Conservation (phyloP, 2,888 invertebrate species). For the Conistra vaccinii region DNA sequence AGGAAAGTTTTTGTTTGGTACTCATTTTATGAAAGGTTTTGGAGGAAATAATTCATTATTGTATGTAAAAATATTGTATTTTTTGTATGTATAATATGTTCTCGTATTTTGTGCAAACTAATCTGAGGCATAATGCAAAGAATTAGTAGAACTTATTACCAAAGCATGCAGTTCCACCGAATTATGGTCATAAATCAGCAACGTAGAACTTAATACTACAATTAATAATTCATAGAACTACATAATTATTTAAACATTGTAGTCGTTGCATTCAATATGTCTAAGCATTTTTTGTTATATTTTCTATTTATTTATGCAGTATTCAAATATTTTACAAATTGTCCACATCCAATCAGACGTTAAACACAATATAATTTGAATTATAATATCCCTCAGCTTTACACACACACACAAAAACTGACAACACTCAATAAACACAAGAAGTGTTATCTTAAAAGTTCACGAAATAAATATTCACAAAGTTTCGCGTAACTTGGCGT, state of each 20-base stretch:
- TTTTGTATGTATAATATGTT: not conserved
- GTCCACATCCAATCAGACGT: not conserved
- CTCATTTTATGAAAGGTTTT: constrained; percentile 22
- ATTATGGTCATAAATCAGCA: not conserved
- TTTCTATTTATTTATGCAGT: too few species aligned
- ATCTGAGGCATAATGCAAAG: not conserved
- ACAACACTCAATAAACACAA: constrained; percentile 52
- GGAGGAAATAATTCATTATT: not conserved
- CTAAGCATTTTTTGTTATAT: too few species aligned
- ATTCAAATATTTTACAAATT: not conserved
- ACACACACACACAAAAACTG: not conserved
- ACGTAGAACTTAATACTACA: too few species aligned
- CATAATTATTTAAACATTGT: not conserved
- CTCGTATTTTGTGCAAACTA: not conserved
- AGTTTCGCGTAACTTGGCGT: constrained; percentile 59
- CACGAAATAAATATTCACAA: constrained; percentile 66
- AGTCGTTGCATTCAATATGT: not conserved
- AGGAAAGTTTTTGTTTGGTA: constrained; percentile 33
- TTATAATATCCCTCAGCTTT: constrained; percentile 4
- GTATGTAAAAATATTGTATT: not conserved
- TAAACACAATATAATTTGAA: not conserved
- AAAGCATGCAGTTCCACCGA: not conserved
- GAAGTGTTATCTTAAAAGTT: constrained; percentile 60
- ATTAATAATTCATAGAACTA: not conserved
- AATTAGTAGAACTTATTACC: not conserved